A percentile compares a stretch with the other conserved stretches of the same genome.
Evolutionary conservation across 1,140 invertebrate species (phyloP).

Genomic region (Nebria ingens): DNA sequence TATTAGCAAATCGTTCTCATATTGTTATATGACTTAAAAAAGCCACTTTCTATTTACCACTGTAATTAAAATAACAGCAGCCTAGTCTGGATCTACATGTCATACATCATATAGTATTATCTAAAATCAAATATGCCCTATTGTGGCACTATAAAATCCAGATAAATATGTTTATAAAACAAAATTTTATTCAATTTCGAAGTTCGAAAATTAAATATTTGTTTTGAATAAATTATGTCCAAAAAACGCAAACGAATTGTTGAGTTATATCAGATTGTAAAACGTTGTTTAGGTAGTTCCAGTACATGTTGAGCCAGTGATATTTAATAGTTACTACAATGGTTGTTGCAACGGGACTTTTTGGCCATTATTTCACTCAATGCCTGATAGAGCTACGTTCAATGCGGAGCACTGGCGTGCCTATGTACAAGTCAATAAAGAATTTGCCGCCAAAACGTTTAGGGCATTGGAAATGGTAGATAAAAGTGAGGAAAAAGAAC

Average conservation of each 20-base stretch:
- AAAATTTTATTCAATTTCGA: too few species aligned
- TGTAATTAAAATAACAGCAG: too few species aligned
- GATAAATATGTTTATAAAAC: too few species aligned
- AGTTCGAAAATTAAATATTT: slow-evolving; percentile 1
- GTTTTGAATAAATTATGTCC: not conserved
- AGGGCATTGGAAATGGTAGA: slow-evolving; percentile 55
- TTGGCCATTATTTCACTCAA: slow-evolving; percentile 85
- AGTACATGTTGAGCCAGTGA: slow-evolving; percentile 58
- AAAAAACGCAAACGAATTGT: too few species aligned
- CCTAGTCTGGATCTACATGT: too few species aligned
- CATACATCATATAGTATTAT: too few species aligned
- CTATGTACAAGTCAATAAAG: slow-evolving; percentile 69
- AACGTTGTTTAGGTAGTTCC: slow-evolving; percentile 68
- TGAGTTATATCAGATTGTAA: too few species aligned
- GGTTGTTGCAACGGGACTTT: slow-evolving; percentile 86
- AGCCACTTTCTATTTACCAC: too few species aligned
- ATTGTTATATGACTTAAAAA: too few species aligned
- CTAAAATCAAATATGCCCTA: too few species aligned
- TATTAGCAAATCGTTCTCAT: too few species aligned
- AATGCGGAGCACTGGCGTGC: slow-evolving; percentile 64
- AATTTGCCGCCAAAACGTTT: slow-evolving; percentile 72
- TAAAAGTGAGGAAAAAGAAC: slow-evolving; percentile 44
- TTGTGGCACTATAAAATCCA: too few species aligned
- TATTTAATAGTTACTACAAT: slow-evolving; percentile 82
- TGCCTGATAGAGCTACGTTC: slow-evolving; percentile 61